Evolutionary conservation across 1,140 invertebrate genomes (phyloP).

Genomic region (Cydia strobilella): DNA sequence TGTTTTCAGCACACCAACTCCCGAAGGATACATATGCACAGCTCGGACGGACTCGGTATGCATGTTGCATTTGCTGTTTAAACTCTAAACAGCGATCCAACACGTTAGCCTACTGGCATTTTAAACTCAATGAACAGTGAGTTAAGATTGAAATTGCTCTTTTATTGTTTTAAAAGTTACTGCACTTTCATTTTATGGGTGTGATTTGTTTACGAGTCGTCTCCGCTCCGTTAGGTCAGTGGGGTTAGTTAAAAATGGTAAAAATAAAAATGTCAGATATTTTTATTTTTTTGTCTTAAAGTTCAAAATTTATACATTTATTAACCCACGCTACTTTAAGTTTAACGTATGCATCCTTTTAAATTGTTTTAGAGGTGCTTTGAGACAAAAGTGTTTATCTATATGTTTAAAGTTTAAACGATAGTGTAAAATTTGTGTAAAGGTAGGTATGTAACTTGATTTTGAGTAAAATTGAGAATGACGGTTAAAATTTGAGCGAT

Average conservation of each 20-base stretch:
- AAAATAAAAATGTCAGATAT: slow-evolving; percentile 4
- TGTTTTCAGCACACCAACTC: slow-evolving; percentile 8
- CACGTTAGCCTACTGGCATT: not conserved
- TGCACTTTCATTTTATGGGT: not conserved
- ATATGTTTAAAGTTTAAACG: too few species aligned
- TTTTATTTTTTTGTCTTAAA: not conserved
- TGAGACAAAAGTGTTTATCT: too few species aligned
- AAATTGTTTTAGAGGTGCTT: too few species aligned
- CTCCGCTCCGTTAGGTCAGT: slow-evolving; percentile 15
- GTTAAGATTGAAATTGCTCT: not conserved
- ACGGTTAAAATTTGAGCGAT: not conserved
- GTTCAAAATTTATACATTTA: not conserved
- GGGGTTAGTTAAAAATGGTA: slow-evolving; percentile 16
- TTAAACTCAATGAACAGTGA: not conserved
- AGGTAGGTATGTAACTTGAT: too few species aligned
- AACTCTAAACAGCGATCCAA: slow-evolving; percentile 1
- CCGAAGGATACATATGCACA: slow-evolving; percentile 1
- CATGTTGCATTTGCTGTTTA: slow-evolving; percentile 8
- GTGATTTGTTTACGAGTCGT: slow-evolving; percentile 20
- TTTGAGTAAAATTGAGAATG: too few species aligned
- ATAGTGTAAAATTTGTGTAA: too few species aligned
- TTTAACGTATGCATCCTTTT: too few species aligned
- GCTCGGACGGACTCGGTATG: slow-evolving; percentile 9
- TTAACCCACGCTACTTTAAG: not conserved
- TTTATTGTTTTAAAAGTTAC: not conserved